Evolutionary conservation across 2,797 vertebrate genomes (phyloP), one percentile per base, ranked within the genome.

Genomic region (Argya squamiceps): DNA sequence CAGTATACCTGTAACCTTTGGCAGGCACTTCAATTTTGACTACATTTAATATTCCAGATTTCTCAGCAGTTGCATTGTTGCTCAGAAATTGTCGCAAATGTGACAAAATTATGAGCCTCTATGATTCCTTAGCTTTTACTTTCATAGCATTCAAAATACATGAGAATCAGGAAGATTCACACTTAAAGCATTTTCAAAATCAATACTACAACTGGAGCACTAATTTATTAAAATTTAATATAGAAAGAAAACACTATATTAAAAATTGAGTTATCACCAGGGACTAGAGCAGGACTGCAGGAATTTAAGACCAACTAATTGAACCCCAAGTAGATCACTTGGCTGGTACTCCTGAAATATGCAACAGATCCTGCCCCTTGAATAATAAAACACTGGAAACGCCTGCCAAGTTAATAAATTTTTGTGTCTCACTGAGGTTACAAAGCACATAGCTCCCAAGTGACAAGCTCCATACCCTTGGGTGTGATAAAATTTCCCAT

Each of bases 161-260:
- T 18, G 37, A 83, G 81, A 88, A 87, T 58, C n/a, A 62, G 65
- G 68, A 70, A 75, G 62, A 77, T 59, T 84, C 84, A 73, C 62
- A 64, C 30, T 80, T 86, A 63, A 56, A 83, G 67, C 20, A 43
- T 86, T 70, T 97, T 96, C 80, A 75, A 73, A 93, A 95, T 96
- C 88, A 96, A 84, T 87, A 87, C 63, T 91, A 75, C 50, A 93
- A 92, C 62, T 82, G 92, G 26, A 96, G 37, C 21, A 81, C 50
- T 94, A 95, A 97, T 95, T 96, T 97, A 96, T 93, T 88, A 97
- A 97, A 96, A 92, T 76, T 76, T 92, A 97, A 97, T 92, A 71
- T 12, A 94, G 95, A 92, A 96, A 92, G 85, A 96, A 97, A 97
- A 68, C 64, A 84, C 79, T 95, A 4, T 64, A 92, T 97, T 95